Conservation (phyloP, 2,113 vertebrate genomes). For the Eupsittula cactorum region DNA sequence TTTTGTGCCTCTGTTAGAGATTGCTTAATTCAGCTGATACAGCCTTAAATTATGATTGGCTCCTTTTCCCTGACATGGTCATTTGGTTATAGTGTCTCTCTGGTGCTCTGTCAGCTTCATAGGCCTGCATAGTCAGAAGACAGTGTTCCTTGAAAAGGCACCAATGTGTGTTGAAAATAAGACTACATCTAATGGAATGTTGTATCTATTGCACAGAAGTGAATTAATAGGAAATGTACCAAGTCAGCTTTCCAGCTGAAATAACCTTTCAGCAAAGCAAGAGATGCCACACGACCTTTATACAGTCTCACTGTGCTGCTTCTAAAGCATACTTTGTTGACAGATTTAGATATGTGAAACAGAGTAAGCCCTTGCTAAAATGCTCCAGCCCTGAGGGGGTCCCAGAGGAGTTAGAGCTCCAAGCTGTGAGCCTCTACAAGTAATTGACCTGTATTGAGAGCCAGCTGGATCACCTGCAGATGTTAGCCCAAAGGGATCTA, state of each 20-base stretch:
- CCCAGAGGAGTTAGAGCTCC: not conserved
- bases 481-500: conserved; percentile 6
- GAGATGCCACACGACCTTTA: not conserved
- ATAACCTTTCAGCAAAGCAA: not conserved
- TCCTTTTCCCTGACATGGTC: not conserved
- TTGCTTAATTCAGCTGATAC: conserved; percentile 12
- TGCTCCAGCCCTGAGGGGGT: not conserved
- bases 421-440: conserved; percentile 15
- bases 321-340: conserved; percentile 10
- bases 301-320: not conserved
- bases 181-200: not conserved
- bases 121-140: not conserved
- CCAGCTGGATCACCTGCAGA: not conserved
- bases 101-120: not conserved
- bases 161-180: not conserved
- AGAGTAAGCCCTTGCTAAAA: not conserved
- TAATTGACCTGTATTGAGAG: not conserved
- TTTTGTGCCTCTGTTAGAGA: not conserved
- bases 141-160: not conserved
- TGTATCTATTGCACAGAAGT: not conserved
- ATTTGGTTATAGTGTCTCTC: not conserved
- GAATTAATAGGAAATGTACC: not conserved
- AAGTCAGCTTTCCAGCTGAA: not conserved
- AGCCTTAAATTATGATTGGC: not conserved
- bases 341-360: not conserved